Conservation (phyloP, 2,113 vertebrate genomes). For the Zeus faber region DNA sequence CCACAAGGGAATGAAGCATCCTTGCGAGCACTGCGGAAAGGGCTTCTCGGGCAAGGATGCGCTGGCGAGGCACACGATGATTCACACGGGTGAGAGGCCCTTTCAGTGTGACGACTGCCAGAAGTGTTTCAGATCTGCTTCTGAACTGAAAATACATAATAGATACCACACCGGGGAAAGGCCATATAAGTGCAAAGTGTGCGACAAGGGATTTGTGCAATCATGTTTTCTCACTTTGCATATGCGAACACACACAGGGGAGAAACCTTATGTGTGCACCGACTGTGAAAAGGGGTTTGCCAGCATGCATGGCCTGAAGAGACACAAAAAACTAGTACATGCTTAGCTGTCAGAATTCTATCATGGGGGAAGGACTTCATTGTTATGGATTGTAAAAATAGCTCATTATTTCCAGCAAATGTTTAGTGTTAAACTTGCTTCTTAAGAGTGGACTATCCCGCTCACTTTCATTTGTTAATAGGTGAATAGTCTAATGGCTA, state of each 20-base stretch:
- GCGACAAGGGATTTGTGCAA: slow-evolving; percentile 68
- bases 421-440: too few relatives aligned
- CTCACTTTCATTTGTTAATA: too few relatives aligned
- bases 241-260: slow-evolving; percentile 69
- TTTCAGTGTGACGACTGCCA: slow-evolving; percentile 69
- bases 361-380: too few relatives aligned
- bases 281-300: slow-evolving; percentile 63
- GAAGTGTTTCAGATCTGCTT: slow-evolving; percentile 59
- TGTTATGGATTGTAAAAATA: too few relatives aligned
- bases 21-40: slow-evolving; percentile 64
- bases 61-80: slow-evolving; percentile 63
- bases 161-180: slow-evolving; percentile 67
- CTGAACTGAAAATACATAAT: slow-evolving; percentile 64
- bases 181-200: slow-evolving; percentile 63
- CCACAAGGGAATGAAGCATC: slow-evolving; percentile 65
- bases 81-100: slow-evolving; percentile 66
- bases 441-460: too few relatives aligned
- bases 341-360: too few relatives aligned
- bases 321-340: slow-evolving; percentile 66
- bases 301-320: slow-evolving; percentile 66
- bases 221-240: slow-evolving; percentile 69
- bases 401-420: too few relatives aligned
- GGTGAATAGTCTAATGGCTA: too few relatives aligned
- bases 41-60: slow-evolving; percentile 67
- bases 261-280: slow-evolving; percentile 60